phyloP scores from a whole-genome alignment of 1,140 invertebrate species.

The Drepana arcuata region DNA sequence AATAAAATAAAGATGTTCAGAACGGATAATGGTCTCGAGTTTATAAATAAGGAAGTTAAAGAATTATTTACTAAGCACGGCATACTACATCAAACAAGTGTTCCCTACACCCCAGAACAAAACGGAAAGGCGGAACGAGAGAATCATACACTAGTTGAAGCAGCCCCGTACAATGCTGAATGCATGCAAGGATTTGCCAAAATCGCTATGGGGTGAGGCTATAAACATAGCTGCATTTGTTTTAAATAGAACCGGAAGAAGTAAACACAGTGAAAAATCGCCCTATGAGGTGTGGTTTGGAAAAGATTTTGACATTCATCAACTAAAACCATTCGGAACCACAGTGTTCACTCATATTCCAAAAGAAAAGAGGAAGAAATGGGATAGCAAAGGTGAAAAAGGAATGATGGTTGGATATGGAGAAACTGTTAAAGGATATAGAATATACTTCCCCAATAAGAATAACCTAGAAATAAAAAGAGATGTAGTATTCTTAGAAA shows the following conservation, averaged over 20 bases:
- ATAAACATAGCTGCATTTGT: slow-evolving; percentile 29
- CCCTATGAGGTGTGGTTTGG: slow-evolving; percentile 37
- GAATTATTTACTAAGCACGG: too few relatives aligned
- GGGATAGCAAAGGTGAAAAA: slow-evolving; percentile 35
- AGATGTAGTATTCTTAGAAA: slow-evolving; percentile 21
- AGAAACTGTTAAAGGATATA: slow-evolving; percentile 36
- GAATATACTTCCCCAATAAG: slow-evolving; percentile 20
- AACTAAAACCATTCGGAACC: slow-evolving; percentile 30
- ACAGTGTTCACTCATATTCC: slow-evolving; percentile 41
- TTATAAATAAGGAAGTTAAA: slow-evolving; percentile 32
- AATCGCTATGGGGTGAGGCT: slow-evolving; percentile 39
- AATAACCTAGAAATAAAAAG: slow-evolving; percentile 20
- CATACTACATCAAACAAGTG: too few relatives aligned
- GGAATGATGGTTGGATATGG: slow-evolving; percentile 45
- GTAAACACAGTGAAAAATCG: slow-evolving; percentile 18
- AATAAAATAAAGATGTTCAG: slow-evolving; percentile 31
- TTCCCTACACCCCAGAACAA: slow-evolving; percentile 56
- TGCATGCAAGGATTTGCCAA: slow-evolving; percentile 7
- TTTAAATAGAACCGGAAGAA: slow-evolving; percentile 36
- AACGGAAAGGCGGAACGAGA: slow-evolving; percentile 57
- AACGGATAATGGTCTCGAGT: slow-evolving; percentile 52
- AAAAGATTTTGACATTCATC: slow-evolving; percentile 13
- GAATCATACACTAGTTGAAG: slow-evolving; percentile 51
- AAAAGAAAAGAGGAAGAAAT: slow-evolving; percentile 40
- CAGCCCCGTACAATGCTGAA: slow-evolving; percentile 34